A percentile compares a stretch with the other conserved stretches of the same genome.
These are phyloP conservation scores for Drosophila maculinotata DNA, from an alignment of 2,888 invertebrate genomes.

Conservation along the genomic window DNA sequence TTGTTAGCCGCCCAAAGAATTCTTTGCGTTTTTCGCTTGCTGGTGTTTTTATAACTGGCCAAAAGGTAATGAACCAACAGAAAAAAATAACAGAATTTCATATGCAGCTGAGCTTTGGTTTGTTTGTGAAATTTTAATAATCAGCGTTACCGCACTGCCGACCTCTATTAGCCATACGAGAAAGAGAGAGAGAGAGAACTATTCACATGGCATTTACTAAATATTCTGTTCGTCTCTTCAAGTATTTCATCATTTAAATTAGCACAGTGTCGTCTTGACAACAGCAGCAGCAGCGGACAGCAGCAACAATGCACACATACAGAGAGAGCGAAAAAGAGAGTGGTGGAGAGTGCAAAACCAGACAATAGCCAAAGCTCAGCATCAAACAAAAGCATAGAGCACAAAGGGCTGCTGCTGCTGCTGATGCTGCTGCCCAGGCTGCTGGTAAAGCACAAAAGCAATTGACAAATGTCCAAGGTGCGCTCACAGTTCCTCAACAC, in stretches of 20 bases:
- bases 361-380: slow-evolving; percentile 56
- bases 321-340: neutral
- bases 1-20: slow-evolving; percentile 50
- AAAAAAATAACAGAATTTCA: neutral
- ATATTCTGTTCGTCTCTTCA: slow-evolving; percentile 23
- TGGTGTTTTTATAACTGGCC: slow-evolving; percentile 8
- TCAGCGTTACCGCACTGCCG: slow-evolving; percentile 36
- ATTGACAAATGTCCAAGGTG: slow-evolving; percentile 62
- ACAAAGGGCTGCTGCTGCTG: slow-evolving; percentile 45
- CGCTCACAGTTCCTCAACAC: slow-evolving; percentile 10
- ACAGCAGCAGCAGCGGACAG: slow-evolving; percentile 23
- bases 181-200: neutral
- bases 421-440: slow-evolving; percentile 9
- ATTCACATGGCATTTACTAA: slow-evolving; percentile 10
- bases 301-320: slow-evolving; percentile 42
- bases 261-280: slow-evolving; percentile 66
- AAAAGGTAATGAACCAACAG: slow-evolving; percentile 14
- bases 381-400: slow-evolving; percentile 42
- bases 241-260: slow-evolving; percentile 72
- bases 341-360: slow-evolving; percentile 22
- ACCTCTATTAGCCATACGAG: slow-evolving; percentile 21
- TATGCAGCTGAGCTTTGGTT: slow-evolving; percentile 7
- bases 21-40: slow-evolving; percentile 4
- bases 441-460: slow-evolving; percentile 41
- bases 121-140: slow-evolving; percentile 49